These are phyloP conservation scores for Anticlea derivata DNA, from an alignment of 2,888 invertebrate species.

Conservation along the genomic window DNA sequence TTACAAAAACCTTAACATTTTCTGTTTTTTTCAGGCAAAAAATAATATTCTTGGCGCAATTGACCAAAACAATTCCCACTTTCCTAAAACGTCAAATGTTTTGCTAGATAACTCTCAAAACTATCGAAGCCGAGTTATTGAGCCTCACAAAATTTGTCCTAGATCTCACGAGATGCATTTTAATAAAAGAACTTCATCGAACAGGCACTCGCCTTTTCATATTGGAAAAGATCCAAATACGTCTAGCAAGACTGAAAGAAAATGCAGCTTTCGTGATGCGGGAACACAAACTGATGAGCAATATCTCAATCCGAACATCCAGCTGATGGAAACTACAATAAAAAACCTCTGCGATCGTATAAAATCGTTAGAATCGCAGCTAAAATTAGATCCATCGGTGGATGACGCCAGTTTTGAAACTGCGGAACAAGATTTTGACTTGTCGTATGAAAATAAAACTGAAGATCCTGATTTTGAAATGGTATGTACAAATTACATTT, in stretches of 20 bases:
- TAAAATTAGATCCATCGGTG: conserved; percentile 30
- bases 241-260: conserved; percentile 13
- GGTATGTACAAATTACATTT: not conserved
- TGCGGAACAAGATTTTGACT: conserved; percentile 2
- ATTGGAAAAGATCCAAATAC: not conserved
- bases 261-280: conserved; percentile 35
- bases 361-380: conserved; percentile 42
- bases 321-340: conserved; percentile 47
- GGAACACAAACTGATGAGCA: conserved; percentile 49
- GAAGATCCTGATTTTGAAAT: conserved; percentile 23
- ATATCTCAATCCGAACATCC: conserved; percentile 41
- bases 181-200: not conserved
- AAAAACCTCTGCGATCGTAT: conserved; percentile 43
- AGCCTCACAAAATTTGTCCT: not conserved
- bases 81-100: conserved; percentile 3
- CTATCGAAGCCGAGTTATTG: not conserved
- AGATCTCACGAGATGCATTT: not conserved
- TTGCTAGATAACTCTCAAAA: conserved; percentile 1
- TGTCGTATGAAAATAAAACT: conserved; percentile 27
- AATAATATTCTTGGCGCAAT: not conserved
- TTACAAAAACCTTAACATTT: not conserved
- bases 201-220: not conserved
- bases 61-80: conserved; percentile 6
- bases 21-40: conserved; percentile 15
- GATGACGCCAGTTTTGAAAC: conserved; percentile 21